Base-by-base conservation (phyloP, 2,888 invertebrate genomes). In the Euphydryas editha region DNA sequence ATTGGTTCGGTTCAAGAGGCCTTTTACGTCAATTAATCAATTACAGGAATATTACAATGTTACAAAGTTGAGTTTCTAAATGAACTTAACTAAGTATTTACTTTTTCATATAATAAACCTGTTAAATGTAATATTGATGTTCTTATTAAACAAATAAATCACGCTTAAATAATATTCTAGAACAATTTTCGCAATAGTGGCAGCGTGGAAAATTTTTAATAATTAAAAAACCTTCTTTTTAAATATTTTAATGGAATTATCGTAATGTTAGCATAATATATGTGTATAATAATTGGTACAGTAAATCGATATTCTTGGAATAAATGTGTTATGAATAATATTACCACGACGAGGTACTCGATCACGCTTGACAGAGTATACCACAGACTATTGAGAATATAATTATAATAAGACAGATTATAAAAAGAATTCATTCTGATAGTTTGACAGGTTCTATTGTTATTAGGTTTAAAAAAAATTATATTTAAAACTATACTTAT, bases 1-100 rank as follows among this genome's bases (percentile, higher is more conserved):
- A 71, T 71, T 73, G 67, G 69, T 68, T 70, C 71, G 68, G 62
- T 71, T 68, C 39, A 67, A 37, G 47, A 49, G 49, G 44, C 49
- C 62, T 61, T 61, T 58, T 51, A 58, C 64, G 59, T 59, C 39
- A 49, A 63, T 63, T 64, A 64, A 59, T 64, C 64, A 42, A 64
- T 59, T 64, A 63, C 37, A 51, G 42, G 51, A 58, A 54, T 36
- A 64, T 54, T 54, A 36, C 54, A 54, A 36, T 54, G 54, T 54
- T 54, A 54, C 54, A 36, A 1, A 30, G 17, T 17, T n/a, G 15
- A 4, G 21, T 30, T 36, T 24, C 15, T 18, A 30, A 8, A 10
- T 5, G 10, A 10, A 36, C 8, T 1, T 15, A 7, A 36, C 7
- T 36, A 17, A 51, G 15, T 7, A 15, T 6, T 10, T 36, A 17